A percentile compares a stretch with the other conserved stretches of the same genome.
These are phyloP conservation scores for Toxotes jaculatrix DNA, from an alignment of 2,113 vertebrate genomes.

Conservation along the genomic window DNA sequence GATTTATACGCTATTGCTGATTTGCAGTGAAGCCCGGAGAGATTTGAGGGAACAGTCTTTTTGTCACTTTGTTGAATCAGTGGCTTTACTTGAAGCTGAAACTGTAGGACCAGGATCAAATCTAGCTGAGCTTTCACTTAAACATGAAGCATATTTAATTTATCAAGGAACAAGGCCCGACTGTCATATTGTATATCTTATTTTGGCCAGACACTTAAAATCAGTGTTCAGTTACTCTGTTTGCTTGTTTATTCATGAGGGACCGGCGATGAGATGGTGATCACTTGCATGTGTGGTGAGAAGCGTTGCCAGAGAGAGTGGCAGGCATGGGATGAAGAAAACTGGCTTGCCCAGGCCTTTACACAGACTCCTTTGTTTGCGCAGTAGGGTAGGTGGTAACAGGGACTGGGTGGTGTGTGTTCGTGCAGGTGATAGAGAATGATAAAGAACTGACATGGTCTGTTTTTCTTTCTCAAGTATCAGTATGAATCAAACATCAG, in stretches of 20 bases:
- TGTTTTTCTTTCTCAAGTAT: conserved; percentile 63
- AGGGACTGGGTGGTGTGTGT: conserved; percentile 62
- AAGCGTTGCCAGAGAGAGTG: conserved; percentile 63
- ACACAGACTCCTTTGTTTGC: conserved; percentile 81
- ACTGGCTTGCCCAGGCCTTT: conserved; percentile 51
- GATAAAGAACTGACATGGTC: conserved; percentile 70
- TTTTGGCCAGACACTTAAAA: conserved; percentile 41
- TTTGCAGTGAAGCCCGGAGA: not conserved
- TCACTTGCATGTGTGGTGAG: conserved; percentile 68
- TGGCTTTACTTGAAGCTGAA: not conserved
- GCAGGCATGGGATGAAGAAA: conserved; percentile 68
- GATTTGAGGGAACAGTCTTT: not conserved
- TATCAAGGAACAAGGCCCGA: conserved; percentile 18
- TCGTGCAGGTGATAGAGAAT: conserved; percentile 67
- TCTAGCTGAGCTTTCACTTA: conserved; percentile 2
- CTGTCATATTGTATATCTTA: conserved; percentile 36
- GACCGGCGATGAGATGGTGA: conserved; percentile 52
- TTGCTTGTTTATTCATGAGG: conserved; percentile 51
- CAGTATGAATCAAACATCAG: conserved; percentile 56
- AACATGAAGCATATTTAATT: conserved; percentile 29
- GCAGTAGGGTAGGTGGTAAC: conserved; percentile 72
- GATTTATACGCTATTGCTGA: not conserved
- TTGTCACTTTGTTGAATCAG: not conserved
- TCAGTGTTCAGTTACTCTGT: conserved; percentile 6
- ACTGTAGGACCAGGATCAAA: not conserved